Conservation (phyloP, 2,888 invertebrate species). For the Tenthredo notha region DNA sequence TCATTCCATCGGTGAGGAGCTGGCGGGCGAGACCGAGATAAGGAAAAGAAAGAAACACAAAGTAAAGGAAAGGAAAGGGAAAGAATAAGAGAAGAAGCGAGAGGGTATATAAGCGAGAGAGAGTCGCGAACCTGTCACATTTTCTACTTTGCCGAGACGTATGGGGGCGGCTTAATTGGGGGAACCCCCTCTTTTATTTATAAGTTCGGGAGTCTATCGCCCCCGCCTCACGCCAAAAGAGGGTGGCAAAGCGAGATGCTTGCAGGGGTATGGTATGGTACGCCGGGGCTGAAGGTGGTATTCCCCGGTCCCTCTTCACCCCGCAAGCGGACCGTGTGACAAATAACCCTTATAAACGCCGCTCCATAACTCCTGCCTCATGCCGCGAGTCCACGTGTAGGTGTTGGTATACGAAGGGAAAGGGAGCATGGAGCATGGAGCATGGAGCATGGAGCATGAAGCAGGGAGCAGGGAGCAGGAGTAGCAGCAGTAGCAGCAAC, state of each 20-base stretch:
- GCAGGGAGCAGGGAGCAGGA: constrained; percentile 23
- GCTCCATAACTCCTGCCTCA: constrained; percentile 66
- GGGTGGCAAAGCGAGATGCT: constrained; percentile 56
- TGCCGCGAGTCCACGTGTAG: constrained; percentile 51
- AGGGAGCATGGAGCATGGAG: constrained; percentile 1
- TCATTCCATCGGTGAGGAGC: constrained; percentile 42
- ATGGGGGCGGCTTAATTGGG: constrained; percentile 76
- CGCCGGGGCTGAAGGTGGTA: constrained; percentile 19
- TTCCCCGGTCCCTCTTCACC: constrained; percentile 55
- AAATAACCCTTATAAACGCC: constrained; percentile 78
- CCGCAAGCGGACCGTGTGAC: constrained; percentile 66
- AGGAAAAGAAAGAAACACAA: constrained; percentile 23
- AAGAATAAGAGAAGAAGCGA: constrained; percentile 45
- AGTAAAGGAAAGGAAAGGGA: constrained; percentile 39
- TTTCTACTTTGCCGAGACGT: constrained; percentile 76
- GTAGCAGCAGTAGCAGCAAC: constrained; percentile 46
- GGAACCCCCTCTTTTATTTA: constrained; percentile 74
- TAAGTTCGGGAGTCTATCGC: constrained; percentile 75
- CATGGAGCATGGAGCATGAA: neutral
- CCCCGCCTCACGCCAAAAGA: constrained; percentile 57
- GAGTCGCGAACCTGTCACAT: constrained; percentile 71
- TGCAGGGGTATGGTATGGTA: constrained; percentile 2
- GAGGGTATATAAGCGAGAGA: constrained; percentile 43
- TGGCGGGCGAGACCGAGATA: constrained; percentile 57
- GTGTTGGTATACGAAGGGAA: constrained; percentile 33